These are phyloP conservation scores for Triplophysa rosa DNA, from an alignment of 2,113 vertebrate species.

Conservation along the genomic window DNA sequence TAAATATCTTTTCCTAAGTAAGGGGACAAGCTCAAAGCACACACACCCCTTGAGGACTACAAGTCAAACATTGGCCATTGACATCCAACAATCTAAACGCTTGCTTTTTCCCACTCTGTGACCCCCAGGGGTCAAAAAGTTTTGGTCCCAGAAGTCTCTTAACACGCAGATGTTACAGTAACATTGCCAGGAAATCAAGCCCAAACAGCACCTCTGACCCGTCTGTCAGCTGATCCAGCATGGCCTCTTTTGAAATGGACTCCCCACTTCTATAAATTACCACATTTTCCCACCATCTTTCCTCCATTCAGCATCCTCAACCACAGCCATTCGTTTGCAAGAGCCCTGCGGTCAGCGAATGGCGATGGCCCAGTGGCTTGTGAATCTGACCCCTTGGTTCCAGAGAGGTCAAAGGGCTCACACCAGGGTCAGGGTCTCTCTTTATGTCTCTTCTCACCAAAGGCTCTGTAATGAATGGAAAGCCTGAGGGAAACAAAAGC, in stretches of 20 bases:
- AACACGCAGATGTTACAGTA: slow-evolving; percentile 99
- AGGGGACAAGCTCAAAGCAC: slow-evolving; percentile 39
- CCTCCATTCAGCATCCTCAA: slow-evolving; percentile 73
- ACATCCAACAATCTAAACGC: slow-evolving; percentile 72
- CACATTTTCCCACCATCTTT: slow-evolving; percentile 91
- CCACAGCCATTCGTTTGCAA: slow-evolving; percentile 76
- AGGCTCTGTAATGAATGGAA: slow-evolving; percentile 96
- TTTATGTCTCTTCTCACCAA: slow-evolving; percentile 87
- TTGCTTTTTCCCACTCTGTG: slow-evolving; percentile 64
- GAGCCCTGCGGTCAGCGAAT: slow-evolving; percentile 75
- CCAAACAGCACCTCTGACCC: slow-evolving; percentile 91
- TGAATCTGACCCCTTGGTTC: slow-evolving; percentile 87
- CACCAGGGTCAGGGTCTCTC: slow-evolving; percentile 85
- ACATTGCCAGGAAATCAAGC: slow-evolving; percentile 85
- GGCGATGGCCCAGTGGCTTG: slow-evolving; percentile 83
- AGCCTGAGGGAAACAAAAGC: slow-evolving; percentile 84
- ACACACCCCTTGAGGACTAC: slow-evolving; percentile 55
- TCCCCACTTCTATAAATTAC: slow-evolving; percentile 89
- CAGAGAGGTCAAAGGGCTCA: slow-evolving; percentile 91
- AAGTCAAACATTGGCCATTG: slow-evolving; percentile 67
- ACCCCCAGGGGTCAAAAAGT: slow-evolving; percentile 79
- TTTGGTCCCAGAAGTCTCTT: slow-evolving; percentile 80
- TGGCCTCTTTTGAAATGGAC: slow-evolving; percentile 92
- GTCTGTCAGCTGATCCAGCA: slow-evolving; percentile 90
- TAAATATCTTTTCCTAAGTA: slow-evolving; percentile 43